Conservation (phyloP, 2,888 invertebrate genomes). For the Amaurobius ferox region DNA sequence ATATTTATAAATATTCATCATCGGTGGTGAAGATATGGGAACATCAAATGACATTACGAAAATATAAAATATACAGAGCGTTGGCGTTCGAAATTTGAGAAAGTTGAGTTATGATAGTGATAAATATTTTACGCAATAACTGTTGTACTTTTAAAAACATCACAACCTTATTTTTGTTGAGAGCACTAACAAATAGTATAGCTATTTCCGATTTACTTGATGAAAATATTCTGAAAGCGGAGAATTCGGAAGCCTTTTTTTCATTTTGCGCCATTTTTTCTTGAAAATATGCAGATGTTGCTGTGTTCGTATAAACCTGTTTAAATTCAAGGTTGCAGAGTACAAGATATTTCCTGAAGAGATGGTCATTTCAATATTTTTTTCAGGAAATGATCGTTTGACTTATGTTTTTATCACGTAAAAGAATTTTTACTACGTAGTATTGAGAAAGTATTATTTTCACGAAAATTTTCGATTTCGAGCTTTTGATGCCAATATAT, state of each 20-base stretch:
- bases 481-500: too few relatives aligned
- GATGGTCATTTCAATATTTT: neutral
- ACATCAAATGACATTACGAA: constrained; percentile 30
- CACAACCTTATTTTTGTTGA: constrained; percentile 41
- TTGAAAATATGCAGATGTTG: neutral
- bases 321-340: neutral
- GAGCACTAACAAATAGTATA: constrained; percentile 49
- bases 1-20: constrained; percentile 70
- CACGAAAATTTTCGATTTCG: too few relatives aligned
- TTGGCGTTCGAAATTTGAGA: constrained; percentile 16
- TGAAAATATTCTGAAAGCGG: constrained; percentile 16
- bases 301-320: neutral
- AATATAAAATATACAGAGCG: constrained; percentile 56
- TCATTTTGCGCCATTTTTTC: constrained; percentile 1
- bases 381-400: neutral
- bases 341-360: neutral
- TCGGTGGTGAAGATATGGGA: constrained; percentile 23
- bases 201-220: constrained; percentile 30
- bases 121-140: constrained; percentile 59
- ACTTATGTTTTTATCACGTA: too few relatives aligned
- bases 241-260: neutral
- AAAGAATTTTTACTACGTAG: too few relatives aligned
- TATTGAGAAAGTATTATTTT: too few relatives aligned
- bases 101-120: constrained; percentile 41
- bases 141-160: constrained; percentile 39